Evolutionary conservation across 2,797 vertebrate species (phyloP).

Genomic region (Sebastes paucispinis): DNA sequence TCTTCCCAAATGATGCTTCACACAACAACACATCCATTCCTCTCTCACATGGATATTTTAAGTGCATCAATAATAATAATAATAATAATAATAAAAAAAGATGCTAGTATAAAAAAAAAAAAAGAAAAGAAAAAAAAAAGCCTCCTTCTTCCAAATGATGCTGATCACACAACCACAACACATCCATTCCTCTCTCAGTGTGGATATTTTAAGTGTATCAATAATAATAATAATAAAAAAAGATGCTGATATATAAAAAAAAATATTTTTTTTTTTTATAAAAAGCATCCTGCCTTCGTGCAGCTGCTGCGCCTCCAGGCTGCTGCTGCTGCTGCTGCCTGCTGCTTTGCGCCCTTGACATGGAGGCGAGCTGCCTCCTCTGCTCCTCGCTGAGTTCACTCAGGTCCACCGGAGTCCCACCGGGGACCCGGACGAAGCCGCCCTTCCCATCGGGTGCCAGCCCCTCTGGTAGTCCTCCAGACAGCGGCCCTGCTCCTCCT

Average conservation of each 20-base stretch:
- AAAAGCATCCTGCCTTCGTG: constrained; percentile 84
- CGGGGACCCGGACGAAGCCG: constrained; percentile 84
- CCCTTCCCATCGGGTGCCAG: constrained; percentile 85
- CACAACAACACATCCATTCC: constrained; percentile 46
- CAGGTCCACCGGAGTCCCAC: constrained; percentile 88
- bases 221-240: too few species aligned
- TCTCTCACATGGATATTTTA: neutral
- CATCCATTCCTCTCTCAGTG: constrained; percentile 22
- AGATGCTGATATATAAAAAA: neutral
- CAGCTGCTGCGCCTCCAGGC: constrained; percentile 81
- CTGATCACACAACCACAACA: constrained; percentile 42
- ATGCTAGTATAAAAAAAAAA: neutral
- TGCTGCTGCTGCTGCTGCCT: constrained; percentile 83
- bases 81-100: neutral
- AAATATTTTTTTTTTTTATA: neutral
- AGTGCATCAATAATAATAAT: neutral
- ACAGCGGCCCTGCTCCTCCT: constrained; percentile 83
- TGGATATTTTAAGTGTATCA: neutral
- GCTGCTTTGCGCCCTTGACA: constrained; percentile 92
- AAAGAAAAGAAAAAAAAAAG: too few species aligned
- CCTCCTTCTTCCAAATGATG: too few species aligned
- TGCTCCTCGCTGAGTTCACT: constrained; percentile 91
- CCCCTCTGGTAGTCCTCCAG: constrained; percentile 84
- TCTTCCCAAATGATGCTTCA: constrained; percentile 42
- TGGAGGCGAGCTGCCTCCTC: constrained; percentile 89